Conservation (phyloP, 1,140 invertebrate species). For the Conopomorpha cramerella region DNA sequence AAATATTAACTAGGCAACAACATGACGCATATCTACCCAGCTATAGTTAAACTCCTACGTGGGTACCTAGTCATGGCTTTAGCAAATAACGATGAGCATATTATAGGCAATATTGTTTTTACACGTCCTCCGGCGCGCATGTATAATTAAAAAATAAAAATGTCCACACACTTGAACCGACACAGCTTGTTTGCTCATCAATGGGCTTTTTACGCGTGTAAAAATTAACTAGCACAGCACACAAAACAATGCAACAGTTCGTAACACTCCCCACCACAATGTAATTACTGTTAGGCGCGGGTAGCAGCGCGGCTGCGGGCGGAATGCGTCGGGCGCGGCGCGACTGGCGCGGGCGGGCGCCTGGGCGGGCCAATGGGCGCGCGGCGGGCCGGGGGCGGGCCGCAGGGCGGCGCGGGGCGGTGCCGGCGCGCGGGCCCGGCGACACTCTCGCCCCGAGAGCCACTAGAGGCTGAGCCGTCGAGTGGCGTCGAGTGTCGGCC, state of each 20-base stretch:
- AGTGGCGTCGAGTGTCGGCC: slow-evolving; percentile 50
- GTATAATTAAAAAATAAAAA: too few relatives aligned
- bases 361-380: slow-evolving; percentile 4
- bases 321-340: slow-evolving; percentile 6
- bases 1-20: too few relatives aligned
- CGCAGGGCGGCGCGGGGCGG: slow-evolving; percentile 18
- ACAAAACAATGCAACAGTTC: neutral
- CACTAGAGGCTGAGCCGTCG: slow-evolving; percentile 55
- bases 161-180: too few relatives aligned
- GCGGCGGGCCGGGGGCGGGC: slow-evolving; percentile 19
- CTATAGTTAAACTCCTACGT: too few relatives aligned
- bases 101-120: too few relatives aligned
- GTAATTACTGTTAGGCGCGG: neutral
- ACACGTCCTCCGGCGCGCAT: too few relatives aligned
- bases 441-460: slow-evolving; percentile 53
- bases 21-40: too few relatives aligned
- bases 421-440: slow-evolving; percentile 28
- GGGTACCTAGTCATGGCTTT: too few relatives aligned
- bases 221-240: neutral
- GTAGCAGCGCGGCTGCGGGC: slow-evolving; percentile 4
- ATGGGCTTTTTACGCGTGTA: too few relatives aligned
- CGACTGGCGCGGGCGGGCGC: slow-evolving; percentile 5
- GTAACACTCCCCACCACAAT: neutral
- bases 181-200: too few relatives aligned
- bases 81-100: too few relatives aligned